A percentile compares a stretch with the other conserved stretches of the same genome.
These are phyloP conservation scores for Drosophila eugracilis DNA, from an alignment of 1,140 invertebrate genomes.

Conservation along the genomic window DNA sequence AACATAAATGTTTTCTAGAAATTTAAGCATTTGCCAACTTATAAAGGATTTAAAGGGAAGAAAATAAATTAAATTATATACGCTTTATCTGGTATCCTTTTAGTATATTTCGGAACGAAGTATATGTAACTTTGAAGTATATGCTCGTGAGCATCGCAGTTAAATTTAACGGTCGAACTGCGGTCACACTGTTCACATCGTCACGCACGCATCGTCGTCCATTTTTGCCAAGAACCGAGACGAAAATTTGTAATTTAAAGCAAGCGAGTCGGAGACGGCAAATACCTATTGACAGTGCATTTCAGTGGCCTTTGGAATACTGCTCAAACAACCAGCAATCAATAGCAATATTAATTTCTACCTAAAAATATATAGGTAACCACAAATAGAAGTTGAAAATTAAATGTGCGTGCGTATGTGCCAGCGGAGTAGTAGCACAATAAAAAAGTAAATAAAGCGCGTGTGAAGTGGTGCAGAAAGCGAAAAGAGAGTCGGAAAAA, in stretches of 20 bases:
- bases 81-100: no score
- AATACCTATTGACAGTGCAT: conserved; percentile 63
- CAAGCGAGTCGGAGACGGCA: conserved; percentile 3
- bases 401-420: conserved; percentile 59
- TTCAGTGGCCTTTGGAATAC: conserved; percentile 80
- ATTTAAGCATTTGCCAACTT: no score
- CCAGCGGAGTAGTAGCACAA: conserved; percentile 53
- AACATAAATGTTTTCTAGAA: no score
- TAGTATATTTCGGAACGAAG: no score
- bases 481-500: conserved; percentile 29
- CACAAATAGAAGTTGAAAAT: conserved; percentile 28
- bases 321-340: conserved; percentile 68
- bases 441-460: conserved; percentile 79
- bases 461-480: conserved; percentile 77
- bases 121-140: no score
- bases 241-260: conserved; percentile 67
- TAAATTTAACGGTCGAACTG: neutral
- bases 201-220: conserved; percentile 73
- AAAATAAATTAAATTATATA: no score
- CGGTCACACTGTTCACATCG: conserved; percentile 24
- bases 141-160: neutral
- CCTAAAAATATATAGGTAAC: conserved; percentile 43
- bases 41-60: no score
- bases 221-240: conserved; percentile 68
- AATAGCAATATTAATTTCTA: conserved; percentile 49